phyloP scores from a whole-genome alignment of 2,113 vertebrate species.

The Actenoides hombroni region DNA sequence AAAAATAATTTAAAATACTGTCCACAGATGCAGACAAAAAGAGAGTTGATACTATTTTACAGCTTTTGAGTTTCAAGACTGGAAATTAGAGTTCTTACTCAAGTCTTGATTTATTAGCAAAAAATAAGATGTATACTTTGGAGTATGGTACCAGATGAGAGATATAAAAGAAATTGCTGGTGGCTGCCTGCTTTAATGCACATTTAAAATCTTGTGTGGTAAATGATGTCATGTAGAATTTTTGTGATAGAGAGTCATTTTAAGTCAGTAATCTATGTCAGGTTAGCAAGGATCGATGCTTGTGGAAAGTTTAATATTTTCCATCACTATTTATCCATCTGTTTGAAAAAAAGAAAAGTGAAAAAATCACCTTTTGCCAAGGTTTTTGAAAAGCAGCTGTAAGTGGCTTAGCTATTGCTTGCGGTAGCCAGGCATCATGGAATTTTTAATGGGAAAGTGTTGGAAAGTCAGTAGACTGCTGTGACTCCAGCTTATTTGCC shows the following conservation, averaged over 20 bases:
- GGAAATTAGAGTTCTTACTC: slow-evolving; percentile 58
- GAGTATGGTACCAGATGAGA: slow-evolving; percentile 64
- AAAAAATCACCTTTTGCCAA: not conserved
- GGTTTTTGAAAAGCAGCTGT: not conserved
- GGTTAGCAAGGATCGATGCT: slow-evolving; percentile 27
- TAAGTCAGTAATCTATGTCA: slow-evolving; percentile 51
- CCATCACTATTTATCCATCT: not conserved
- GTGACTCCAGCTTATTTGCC: not conserved
- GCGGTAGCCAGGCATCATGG: not conserved
- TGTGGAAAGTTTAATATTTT: slow-evolving; percentile 38
- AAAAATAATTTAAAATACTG: slow-evolving; percentile 37
- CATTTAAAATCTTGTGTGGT: slow-evolving; percentile 47
- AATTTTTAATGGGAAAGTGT: not conserved
- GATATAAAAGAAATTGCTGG: not conserved
- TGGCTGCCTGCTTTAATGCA: slow-evolving; percentile 66
- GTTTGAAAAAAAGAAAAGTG: not conserved
- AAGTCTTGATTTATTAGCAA: slow-evolving; percentile 64
- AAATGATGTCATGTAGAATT: slow-evolving; percentile 56
- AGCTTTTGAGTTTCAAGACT: slow-evolving; percentile 59
- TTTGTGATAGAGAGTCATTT: slow-evolving; percentile 13
- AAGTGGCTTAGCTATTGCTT: not conserved
- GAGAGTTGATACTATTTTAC: slow-evolving; percentile 53
- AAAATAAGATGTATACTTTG: slow-evolving; percentile 37
- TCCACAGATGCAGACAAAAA: slow-evolving; percentile 32
- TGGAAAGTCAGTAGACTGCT: not conserved